Base-by-base conservation (phyloP, 2,797 vertebrate genomes). In the Microchirus variegatus region DNA sequence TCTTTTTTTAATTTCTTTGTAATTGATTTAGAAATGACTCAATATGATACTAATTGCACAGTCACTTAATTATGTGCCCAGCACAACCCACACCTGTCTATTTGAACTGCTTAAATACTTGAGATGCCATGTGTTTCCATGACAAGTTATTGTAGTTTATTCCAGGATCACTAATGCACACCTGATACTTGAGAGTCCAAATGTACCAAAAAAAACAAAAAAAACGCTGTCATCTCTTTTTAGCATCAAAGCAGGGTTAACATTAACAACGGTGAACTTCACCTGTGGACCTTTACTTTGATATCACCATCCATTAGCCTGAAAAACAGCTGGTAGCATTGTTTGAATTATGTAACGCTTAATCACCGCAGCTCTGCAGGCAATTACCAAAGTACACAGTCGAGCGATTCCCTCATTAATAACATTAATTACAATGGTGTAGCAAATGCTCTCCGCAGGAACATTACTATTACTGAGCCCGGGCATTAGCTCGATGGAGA, bases 271-370 rank as follows among this genome's bases (percentile, higher is more conserved):
- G 8, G 10, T 49, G 35, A 64, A 45, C 77, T 76, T 36, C 3
- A 38, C 63, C 57, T 0, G 1, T 41, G 9, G 38, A 40, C 60
- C 37, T 56, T 47, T 14, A 48, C 37, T 68, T 78, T 73, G 43
- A 65, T 59, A 59, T 64, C 5, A 49, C 65, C 65, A 60, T 66
- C 66, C 79, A 88, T 87, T 83, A 80, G 77, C 59, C 42, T 31
- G 31, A 43, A 48, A 42, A 70, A 77, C 36, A 65, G 40, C 54
- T 13, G 35, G 67, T 59, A 56, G 60, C 41, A 73, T 15, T 26
- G 59, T 77, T 75, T 86, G 82, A 85, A 86, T 88, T 86, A 90
- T 91, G 82, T 82, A 85, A 87, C 45, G 46, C 56, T 70, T 60
- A 77, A 75, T 77, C 79, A 53, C 41, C 14, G 43, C 66, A 64